Evolutionary conservation across 2,888 invertebrate genomes (phyloP), one percentile per base, ranked within the genome.

Genomic region (Andrena haemorrhoa): DNA sequence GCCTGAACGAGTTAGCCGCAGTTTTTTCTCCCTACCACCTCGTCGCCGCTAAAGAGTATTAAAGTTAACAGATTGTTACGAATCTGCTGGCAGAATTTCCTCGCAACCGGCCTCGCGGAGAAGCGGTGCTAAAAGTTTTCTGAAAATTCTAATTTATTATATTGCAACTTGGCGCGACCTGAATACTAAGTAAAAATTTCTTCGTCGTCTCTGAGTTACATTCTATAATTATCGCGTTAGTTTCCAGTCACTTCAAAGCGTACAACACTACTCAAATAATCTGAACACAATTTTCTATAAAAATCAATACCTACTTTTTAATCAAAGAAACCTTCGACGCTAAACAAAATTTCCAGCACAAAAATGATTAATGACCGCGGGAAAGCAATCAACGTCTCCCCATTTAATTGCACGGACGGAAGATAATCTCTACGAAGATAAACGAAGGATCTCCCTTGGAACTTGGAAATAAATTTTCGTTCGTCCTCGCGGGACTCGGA

Each of bases 51-150:
- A 79, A 80, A 79, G 56, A 79, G 80, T 63, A 80, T 80, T 73
- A 80, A 80, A 72, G 72, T 80, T 79, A 68, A 80, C 72, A 79
- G 79, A 80, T 79, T 79, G 72, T 73, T 80, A 72, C 79, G 79
- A 80, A 79, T 80, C 63, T 53, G 68, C 66, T 53, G 26, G 60
- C 69, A 53, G 70, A 35, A 71, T 66, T 51, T 66, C 29, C 56
- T 49, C 12, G 47, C 51, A 71, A 72, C 47, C 33, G 20, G n/a
- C 56, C 47, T 47, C 63, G 23, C 3, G 10, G 49, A 26, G 23
- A 41, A 10, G 10, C 16, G 60, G 47, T 3, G 10, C 47, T 53
- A 60, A 33, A 63, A 66, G 53, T 78, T 77, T 29, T 47, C 65
- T 47, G 65, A 47, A 66, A 78, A 80, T 78, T 61, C 61, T 79